Conservation (phyloP, 37 sponge, comb jelly and placozoan genomes). For the Chondrosia reniformis region DNA sequence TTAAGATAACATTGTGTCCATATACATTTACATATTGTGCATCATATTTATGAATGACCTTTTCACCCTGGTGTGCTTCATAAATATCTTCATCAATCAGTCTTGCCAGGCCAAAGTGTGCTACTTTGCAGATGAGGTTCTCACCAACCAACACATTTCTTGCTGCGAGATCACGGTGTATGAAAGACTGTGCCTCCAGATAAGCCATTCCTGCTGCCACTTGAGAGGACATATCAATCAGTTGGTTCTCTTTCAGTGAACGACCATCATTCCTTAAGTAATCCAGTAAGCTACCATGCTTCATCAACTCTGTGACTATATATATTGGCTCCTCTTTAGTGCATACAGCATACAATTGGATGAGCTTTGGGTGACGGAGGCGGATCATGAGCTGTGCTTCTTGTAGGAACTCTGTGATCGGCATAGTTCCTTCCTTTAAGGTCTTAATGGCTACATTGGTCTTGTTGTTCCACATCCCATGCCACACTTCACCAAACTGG, state of each 20-base stretch:
- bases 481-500: conserved; percentile 57
- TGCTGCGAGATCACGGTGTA: conserved; percentile 94
- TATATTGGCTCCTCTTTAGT: conserved; percentile 64
- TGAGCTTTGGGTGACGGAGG: conserved; percentile 46
- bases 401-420: conserved; percentile 46
- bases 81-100: conserved; percentile 90
- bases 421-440: conserved; percentile 59
- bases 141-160: conserved; percentile 95
- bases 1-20: background rate
- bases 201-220: conserved; percentile 74
- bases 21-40: too few species aligned
- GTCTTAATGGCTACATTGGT: conserved; percentile 58
- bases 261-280: conserved; percentile 56
- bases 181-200: conserved; percentile 62
- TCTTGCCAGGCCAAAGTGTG: conserved; percentile 97
- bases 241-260: conserved; percentile 43
- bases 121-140: conserved; percentile 85
- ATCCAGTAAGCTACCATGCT: conserved; percentile 59
- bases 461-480: conserved; percentile 46
- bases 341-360: conserved; percentile 74
- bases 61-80: conserved; percentile 84
- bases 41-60: too few species aligned
- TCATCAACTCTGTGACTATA: conserved; percentile 73
- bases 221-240: conserved; percentile 52
- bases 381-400: conserved; percentile 60